Conservation (phyloP, 2,113 vertebrate species). For the Lota lota region DNA sequence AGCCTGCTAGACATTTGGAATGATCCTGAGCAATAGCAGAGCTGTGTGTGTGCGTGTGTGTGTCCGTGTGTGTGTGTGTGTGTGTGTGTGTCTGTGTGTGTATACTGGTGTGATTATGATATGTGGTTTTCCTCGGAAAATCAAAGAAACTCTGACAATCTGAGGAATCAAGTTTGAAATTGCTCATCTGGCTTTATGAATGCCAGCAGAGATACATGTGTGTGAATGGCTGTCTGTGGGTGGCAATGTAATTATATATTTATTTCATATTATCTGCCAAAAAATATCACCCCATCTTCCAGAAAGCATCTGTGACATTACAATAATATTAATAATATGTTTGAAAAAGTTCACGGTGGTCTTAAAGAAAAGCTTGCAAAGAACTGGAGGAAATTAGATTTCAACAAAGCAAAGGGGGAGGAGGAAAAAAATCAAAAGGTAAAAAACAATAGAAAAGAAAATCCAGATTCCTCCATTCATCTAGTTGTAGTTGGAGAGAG, state of each 20-base stretch:
- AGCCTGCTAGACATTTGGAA: conserved; percentile 70
- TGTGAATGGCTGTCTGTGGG: conserved; percentile 51
- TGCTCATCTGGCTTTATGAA: conserved; percentile 64
- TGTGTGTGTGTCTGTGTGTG: conserved; percentile 26
- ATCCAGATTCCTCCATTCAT: conserved; percentile 27
- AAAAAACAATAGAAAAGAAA: conserved; percentile 4
- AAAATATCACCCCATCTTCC: conserved; percentile 11
- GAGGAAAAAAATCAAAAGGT: conserved; percentile 5
- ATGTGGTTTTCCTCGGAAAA: conserved; percentile 53
- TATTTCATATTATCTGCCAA: conserved; percentile 9
- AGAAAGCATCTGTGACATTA: conserved; percentile 14
- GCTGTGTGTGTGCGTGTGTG: conserved; percentile 28
- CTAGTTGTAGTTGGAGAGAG: conserved; percentile 25
- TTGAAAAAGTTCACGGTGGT: conserved; percentile 3
- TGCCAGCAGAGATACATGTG: conserved; percentile 50
- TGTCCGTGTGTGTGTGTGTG: background rate
- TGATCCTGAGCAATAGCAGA: conserved; percentile 54
- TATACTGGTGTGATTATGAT: conserved; percentile 30
- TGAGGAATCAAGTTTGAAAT: conserved; percentile 58
- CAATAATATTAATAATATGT: conserved; percentile 7
- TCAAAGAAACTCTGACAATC: conserved; percentile 66
- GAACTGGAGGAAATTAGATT: conserved; percentile 26
- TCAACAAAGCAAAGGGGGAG: conserved; percentile 15
- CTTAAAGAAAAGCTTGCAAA: conserved; percentile 12
- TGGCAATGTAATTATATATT: conserved; percentile 24